These are phyloP conservation scores for Acridotheres tristis DNA, from an alignment of 2,797 vertebrate genomes.

Conservation along the genomic window DNA sequence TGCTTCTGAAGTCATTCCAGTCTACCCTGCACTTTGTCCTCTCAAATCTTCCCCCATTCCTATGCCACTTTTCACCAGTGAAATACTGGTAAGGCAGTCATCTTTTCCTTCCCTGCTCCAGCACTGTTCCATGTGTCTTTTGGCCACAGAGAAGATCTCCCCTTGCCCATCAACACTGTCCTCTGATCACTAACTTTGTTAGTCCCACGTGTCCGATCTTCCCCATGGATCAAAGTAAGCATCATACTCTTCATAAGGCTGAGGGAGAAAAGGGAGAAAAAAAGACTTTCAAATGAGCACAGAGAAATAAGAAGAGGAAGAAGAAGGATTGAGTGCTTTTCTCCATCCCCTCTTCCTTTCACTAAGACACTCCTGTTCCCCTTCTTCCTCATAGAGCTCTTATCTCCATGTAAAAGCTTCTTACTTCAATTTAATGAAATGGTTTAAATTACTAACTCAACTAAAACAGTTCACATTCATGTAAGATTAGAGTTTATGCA, in stretches of 20 bases:
- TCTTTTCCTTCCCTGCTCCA: background rate
- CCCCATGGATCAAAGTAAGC: background rate
- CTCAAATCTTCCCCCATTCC: background rate
- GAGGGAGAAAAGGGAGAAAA: background rate
- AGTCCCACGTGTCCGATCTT: background rate
- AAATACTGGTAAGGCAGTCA: background rate
- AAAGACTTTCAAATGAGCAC: background rate
- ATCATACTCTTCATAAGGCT: background rate
- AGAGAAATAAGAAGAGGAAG: background rate
- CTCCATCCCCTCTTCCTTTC: background rate
- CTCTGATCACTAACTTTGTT: background rate
- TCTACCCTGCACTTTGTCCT: background rate
- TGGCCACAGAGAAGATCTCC: background rate
- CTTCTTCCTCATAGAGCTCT: fast-evolving
- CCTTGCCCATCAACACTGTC: background rate
- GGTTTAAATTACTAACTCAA: background rate
- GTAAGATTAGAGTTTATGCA: background rate
- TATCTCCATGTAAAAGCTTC: background rate
- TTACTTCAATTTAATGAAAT: background rate
- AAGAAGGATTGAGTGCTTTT: background rate
- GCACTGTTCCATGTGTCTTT: background rate
- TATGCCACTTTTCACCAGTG: background rate
- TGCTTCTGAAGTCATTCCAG: background rate
- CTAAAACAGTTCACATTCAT: background rate
- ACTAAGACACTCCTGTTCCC: background rate